A percentile compares a stretch with the other conserved stretches of the same genome.
Evolutionary conservation across 2,113 vertebrate species (phyloP).

Genomic region (Ochotona princeps): DNA sequence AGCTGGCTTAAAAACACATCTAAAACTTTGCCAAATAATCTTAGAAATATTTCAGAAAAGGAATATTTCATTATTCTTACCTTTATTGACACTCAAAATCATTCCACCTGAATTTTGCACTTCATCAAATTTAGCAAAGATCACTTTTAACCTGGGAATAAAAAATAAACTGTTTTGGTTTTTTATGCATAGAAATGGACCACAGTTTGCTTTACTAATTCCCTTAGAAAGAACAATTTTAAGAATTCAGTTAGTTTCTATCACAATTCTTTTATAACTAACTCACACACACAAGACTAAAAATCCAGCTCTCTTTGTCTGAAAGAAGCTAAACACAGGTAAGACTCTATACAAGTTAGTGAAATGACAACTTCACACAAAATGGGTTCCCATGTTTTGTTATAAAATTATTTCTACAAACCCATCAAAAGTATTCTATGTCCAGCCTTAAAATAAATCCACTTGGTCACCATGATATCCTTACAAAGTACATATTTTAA

Average conservation of each 20-base stretch:
- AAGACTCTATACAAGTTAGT: not conserved
- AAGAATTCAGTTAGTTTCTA: not conserved
- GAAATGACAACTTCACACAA: conserved; percentile 40
- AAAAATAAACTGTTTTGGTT: conserved; percentile 65
- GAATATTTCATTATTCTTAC: conserved; percentile 86
- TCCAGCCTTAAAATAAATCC: conserved; percentile 40
- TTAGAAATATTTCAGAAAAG: conserved; percentile 44
- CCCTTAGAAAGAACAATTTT: conserved; percentile 24
- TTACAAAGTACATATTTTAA: conserved; percentile 1
- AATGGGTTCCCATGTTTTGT: conserved; percentile 5
- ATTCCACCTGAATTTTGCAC: conserved; percentile 94
- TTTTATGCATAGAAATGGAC: conserved; percentile 38
- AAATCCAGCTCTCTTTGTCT: not conserved
- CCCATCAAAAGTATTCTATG: conserved; percentile 21
- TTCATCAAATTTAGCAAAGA: conserved; percentile 97
- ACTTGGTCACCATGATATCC: conserved; percentile 8
- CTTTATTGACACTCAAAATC: conserved; percentile 92
- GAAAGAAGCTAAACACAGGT: not conserved
- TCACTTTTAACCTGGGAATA: conserved; percentile 92
- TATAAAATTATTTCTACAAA: conserved; percentile 47
- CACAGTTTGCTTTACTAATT: conserved; percentile 49
- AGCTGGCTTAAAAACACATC: conserved; percentile 5
- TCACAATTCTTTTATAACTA: conserved; percentile 15
- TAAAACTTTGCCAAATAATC: conserved; percentile 37
- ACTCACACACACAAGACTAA: conserved; percentile 27